Conservation (phyloP, 2,888 invertebrate species). For the Lithophane leautieri region DNA sequence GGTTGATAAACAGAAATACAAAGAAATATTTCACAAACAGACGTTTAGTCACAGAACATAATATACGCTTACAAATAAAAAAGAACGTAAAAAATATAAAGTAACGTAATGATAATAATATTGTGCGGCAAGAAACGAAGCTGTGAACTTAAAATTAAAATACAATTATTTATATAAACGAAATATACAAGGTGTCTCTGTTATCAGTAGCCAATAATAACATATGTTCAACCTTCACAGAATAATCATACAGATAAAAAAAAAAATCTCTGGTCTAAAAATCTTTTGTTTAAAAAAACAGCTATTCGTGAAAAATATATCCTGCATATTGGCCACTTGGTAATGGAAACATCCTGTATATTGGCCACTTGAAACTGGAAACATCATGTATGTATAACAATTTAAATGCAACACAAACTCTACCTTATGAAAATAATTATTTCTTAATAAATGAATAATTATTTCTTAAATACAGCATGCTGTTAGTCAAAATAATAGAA, state of each 20-base stretch:
- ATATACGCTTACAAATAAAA: constrained; percentile 30
- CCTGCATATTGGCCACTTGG: constrained; percentile 17
- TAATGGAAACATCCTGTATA: constrained; percentile 5
- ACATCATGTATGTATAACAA: constrained; percentile 40
- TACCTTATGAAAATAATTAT: constrained; percentile 43
- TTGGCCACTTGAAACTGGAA: constrained; percentile 1
- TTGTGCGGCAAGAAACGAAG: constrained; percentile 56
- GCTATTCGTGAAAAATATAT: background rate
- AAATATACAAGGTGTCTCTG: constrained; percentile 12
- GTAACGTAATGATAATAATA: constrained; percentile 36
- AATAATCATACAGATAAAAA: no score
- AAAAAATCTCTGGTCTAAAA: no score
- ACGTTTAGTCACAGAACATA: constrained; percentile 50
- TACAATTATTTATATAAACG: constrained; percentile 19
- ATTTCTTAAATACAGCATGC: constrained; percentile 51
- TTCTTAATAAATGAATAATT: background rate
- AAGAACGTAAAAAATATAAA: constrained; percentile 5
- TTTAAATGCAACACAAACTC: constrained; percentile 61
- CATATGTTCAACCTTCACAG: no score
- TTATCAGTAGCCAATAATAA: background rate
- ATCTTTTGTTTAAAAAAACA: no score
- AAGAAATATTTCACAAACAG: constrained; percentile 30
- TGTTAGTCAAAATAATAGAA: constrained; percentile 26
- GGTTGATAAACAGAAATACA: constrained; percentile 29
- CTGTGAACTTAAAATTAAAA: constrained; percentile 46